phyloP scores from a whole-genome alignment of 2,113 vertebrate genomes.

The Phaethornis superciliosus region DNA sequence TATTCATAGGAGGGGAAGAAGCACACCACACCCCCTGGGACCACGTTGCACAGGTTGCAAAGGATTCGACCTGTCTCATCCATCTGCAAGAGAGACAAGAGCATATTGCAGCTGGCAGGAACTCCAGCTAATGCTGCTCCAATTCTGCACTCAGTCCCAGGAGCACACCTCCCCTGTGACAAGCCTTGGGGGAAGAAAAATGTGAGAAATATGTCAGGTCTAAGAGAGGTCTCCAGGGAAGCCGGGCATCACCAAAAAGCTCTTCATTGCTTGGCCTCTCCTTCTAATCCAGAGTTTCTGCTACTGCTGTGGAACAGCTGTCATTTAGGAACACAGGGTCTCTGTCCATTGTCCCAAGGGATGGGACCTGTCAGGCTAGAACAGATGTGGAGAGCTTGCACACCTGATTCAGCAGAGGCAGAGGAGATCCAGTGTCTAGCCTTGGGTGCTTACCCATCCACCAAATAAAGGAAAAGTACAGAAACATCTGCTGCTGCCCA shows the following conservation, averaged over 20 bases:
- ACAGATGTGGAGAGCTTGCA: not conserved
- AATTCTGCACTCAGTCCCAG: not conserved
- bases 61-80: constrained; percentile 90
- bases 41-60: constrained; percentile 89
- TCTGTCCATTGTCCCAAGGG: not conserved
- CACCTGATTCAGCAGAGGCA: not conserved
- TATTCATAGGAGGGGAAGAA: constrained; percentile 97
- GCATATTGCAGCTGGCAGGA: not conserved
- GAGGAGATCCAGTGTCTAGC: not conserved
- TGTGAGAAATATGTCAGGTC: not conserved
- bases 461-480: not conserved
- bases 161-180: not conserved
- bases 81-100: constrained; percentile 78
- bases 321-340: not conserved
- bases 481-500: not conserved
- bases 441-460: not conserved
- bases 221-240: not conserved
- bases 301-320: not conserved
- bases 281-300: not conserved
- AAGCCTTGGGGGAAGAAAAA: not conserved
- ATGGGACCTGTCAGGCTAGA: not conserved
- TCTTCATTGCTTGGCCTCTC: not conserved
- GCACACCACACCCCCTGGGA: constrained; percentile 91
- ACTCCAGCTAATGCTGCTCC: not conserved
- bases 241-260: not conserved